These are phyloP conservation scores for Drosophila persimilis DNA, from an alignment of 1,140 invertebrate species.

Conservation along the genomic window DNA sequence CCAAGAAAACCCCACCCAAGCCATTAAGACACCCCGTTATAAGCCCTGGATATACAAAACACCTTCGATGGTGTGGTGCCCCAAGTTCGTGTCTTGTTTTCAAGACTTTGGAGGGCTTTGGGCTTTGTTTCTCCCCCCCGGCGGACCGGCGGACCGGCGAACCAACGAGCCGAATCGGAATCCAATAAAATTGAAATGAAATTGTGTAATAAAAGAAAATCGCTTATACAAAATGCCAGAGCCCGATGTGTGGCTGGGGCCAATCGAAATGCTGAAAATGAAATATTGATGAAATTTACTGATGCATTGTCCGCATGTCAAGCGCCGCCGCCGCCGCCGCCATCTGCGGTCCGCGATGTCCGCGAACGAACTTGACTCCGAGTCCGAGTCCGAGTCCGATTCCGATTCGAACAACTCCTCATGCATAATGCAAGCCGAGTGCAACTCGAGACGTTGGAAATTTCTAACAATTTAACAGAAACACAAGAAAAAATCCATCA, in stretches of 20 bases:
- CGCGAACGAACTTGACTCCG: constrained; percentile 27
- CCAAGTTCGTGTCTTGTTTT: constrained; percentile 50
- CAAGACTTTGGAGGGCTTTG: constrained; percentile 39
- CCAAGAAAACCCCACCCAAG: constrained; percentile 7
- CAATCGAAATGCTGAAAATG: constrained; percentile 64
- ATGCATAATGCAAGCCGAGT: constrained; percentile 67
- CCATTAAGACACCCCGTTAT: constrained; percentile 31
- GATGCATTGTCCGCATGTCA: constrained; percentile 56
- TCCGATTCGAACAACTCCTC: constrained; percentile 32
- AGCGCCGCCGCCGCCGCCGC: constrained; percentile 10
- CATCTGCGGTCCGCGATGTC: not conserved
- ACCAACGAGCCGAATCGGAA: constrained; percentile 41
- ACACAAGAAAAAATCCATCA: constrained; percentile 36
- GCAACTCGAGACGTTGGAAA: constrained; percentile 63
- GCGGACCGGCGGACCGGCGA: too few species aligned
- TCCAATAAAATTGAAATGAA: constrained; percentile 56
- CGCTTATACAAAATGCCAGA: constrained; percentile 44
- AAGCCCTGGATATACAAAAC: constrained; percentile 24
- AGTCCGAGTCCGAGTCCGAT: constrained; percentile 11
- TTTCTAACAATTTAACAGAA: constrained; percentile 58
- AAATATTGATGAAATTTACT: constrained; percentile 70
- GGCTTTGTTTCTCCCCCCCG: constrained; percentile 23
- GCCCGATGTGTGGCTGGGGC: constrained; percentile 10
- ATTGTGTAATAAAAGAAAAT: constrained; percentile 71
- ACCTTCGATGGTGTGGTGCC: constrained; percentile 21